Evolutionary conservation across 2,113 vertebrate species (phyloP), one percentile per base, ranked within the genome.

Genomic region (Mastomys natalensis): DNA sequence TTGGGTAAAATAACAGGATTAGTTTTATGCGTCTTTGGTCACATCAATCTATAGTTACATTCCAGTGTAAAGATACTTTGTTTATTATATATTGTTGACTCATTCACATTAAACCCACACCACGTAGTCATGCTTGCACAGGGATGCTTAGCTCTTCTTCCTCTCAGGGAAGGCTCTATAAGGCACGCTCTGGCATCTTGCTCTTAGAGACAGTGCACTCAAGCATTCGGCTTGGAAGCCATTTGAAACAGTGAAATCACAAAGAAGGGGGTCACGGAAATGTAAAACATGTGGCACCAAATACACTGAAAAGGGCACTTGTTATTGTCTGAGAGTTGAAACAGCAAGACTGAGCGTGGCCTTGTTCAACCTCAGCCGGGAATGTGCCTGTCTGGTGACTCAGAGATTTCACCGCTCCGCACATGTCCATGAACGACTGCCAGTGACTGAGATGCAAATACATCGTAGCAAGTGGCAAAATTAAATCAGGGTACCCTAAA

Each of bases 321-420:
- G 87, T 51, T 51, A 53, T 13, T 76, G 48, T 4, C 11, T 4
- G 48, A 87, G 66, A 82, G 55, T 5, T 48, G 95, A 84, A 58
- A 48, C 3, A 4, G 76, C 72, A 74, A 62, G 58, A 58, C 81
- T 22, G 51, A 66, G 76, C 1, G 1, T 55, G 22, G 37, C 93
- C 86, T 87, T 78, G 89, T 53, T 80, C 62, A n/a, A 37, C 68
- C 91, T 78, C 90, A 70, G 60, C 73, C 37, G 66, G 68, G 88
- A 93, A 87, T 7, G 5, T 15, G 78, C 78, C 93, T 89, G 88
- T 66, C 77, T 4, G 34, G 60, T 58, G 85, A 93, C 53, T 94
- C 80, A 89, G 37, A 78, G 43, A 74, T 74, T 55, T 94, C 76
- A 19, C 62, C 10, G 40, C 17, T 66, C 86, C 66, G 70, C 86